Base-by-base conservation (phyloP, 2,797 vertebrate genomes). In the Hoplostethus mediterraneus region DNA sequence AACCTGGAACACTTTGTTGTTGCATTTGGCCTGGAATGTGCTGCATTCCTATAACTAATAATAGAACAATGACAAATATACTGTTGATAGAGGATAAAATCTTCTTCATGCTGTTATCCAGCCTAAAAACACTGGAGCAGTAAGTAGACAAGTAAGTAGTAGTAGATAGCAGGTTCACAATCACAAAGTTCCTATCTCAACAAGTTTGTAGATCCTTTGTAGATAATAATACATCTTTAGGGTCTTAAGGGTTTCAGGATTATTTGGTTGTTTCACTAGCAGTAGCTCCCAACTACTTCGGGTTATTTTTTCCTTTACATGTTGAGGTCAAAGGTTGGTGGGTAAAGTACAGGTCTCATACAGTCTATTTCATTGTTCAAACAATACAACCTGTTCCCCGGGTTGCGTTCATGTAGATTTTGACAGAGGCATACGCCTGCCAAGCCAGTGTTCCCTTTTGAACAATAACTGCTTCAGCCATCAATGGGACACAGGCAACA, bases 311-410 rank as follows among this genome's bases (percentile, higher is more conserved):
- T 30, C 40, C 9, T 5, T 40, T 21, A 21, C 70, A 33, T 28
- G 1, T 12, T 13, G n/a, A 65, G 8, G 47, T 75, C n/a, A 51
- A 16, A 64, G 13, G 21, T 38, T 16, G 58, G 68, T 36, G 47
- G 38, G 54, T 67, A 75, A 63, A 51, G 13, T 13, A 16, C 57
- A 75, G 21, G 30, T 60, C 21, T 79, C 73, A 72, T 52, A 67
- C 51, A 63, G 21, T 38, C 58, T 36, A 60, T 65, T 68, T 61
- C 14, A 16, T 30, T 2, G 33, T 55, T 77, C 33, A 70, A 75
- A 84, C 73, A 73, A 80, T 65, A 33, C 48, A 93, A 92, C 93
- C 77, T 59, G 92, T 92, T 92, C 45, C 75, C 86, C 91, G 65
- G 83, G 90, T 90, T 93, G 60, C 64, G 53, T 63, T 80, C 13